Conservation (phyloP, 2,113 vertebrate genomes). For the Nerophis ophidion region DNA sequence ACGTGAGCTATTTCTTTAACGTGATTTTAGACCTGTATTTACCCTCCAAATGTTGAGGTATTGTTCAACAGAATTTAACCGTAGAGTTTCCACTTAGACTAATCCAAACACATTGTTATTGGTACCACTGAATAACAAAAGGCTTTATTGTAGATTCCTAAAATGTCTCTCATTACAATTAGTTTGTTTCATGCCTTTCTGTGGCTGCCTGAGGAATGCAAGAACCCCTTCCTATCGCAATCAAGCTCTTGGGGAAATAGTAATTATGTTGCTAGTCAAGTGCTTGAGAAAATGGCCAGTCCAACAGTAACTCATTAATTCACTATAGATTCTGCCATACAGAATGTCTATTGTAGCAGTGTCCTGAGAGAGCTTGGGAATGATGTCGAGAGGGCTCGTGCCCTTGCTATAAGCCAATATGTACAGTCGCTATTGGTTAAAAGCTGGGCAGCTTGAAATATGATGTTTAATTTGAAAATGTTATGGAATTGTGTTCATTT, state of each 20-base stretch:
- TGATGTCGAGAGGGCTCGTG: slow-evolving; percentile 63
- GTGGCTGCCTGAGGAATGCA: slow-evolving; percentile 37
- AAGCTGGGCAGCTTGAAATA: slow-evolving; percentile 27
- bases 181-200: slow-evolving; percentile 38
- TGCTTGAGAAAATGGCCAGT: slow-evolving; percentile 59
- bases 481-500: slow-evolving; percentile 17
- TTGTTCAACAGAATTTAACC: no score
- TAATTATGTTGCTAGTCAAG: slow-evolving; percentile 56
- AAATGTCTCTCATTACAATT: slow-evolving; percentile 18
- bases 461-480: slow-evolving; percentile 32
- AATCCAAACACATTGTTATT: neutral
- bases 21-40: no score
- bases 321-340: slow-evolving; percentile 60
- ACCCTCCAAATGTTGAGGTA: no score
- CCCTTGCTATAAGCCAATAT: slow-evolving; percentile 48
- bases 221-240: slow-evolving; percentile 14
- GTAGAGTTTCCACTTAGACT: no score
- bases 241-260: slow-evolving; percentile 39
- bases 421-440: slow-evolving; percentile 41
- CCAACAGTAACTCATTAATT: slow-evolving; percentile 71
- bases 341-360: slow-evolving; percentile 65
- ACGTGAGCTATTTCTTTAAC: no score
- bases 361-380: slow-evolving; percentile 66
- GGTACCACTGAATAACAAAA: slow-evolving; percentile 11
- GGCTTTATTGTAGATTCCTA: slow-evolving; percentile 6